Conservation (phyloP, 2,888 invertebrate species). For the Cephus nigrinus region DNA sequence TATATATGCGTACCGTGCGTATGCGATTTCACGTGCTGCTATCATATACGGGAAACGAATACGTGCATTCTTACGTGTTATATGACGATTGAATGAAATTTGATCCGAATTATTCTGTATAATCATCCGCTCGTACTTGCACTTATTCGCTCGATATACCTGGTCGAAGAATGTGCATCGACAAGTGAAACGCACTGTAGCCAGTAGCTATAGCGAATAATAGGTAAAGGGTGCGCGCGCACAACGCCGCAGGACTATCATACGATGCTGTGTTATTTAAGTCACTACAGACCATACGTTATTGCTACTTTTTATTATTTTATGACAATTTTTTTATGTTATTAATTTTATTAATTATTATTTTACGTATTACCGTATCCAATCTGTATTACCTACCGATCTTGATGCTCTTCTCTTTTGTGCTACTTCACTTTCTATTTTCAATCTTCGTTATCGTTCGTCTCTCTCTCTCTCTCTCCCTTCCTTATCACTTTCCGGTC, state of each 20-base stretch:
- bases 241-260: constrained; percentile 48
- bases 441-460: not conserved
- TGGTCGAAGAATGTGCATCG: not conserved
- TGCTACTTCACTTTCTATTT: not conserved
- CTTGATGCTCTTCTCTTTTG: not conserved
- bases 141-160: not conserved
- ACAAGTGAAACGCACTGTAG: not conserved
- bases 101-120: not conserved
- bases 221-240: constrained; percentile 1
- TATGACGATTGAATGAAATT: not conserved
- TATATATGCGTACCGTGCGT: not conserved
- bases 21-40: not conserved
- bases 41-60: not conserved
- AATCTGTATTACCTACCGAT: not conserved
- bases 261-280: constrained; percentile 66
- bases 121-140: not conserved
- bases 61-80: not conserved
- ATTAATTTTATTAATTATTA: constrained; percentile 63
- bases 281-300: constrained; percentile 64
- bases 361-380: constrained; percentile 47
- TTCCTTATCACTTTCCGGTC: not conserved
- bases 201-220: not conserved
- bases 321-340: constrained; percentile 62
- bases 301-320: constrained; percentile 64
- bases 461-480: too few relatives aligned